Evolutionary conservation across 2,888 invertebrate genomes (phyloP), one percentile per base, ranked within the genome.

Genomic region (Acrobasis consociella): DNA sequence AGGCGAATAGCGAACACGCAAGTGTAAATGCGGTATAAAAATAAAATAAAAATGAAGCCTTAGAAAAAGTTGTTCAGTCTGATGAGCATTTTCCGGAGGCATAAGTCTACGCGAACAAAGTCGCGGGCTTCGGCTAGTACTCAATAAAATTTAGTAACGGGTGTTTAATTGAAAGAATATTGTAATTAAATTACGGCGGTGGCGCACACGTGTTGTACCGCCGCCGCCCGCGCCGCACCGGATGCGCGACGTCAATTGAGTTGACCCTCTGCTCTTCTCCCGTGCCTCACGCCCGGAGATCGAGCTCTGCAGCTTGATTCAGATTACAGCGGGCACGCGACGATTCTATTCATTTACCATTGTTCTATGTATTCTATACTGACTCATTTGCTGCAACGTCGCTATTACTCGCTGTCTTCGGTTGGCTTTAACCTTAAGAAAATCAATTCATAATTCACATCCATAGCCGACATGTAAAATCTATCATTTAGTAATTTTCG

Each of bases 161-260:
- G 53, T 53, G 13, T 5, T 51, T 51, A 51, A 42, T 51, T 42
- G 17, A 22, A n/a, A 42, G 51, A 52, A n/a, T 59, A 42, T 49
- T 59, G 37, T 50, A 58, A 60, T 52, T 60, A 16, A 58, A 60
- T 52, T 60, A 16, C 39, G 15, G 50, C 16, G 15, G 38, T 16
- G 37, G n/a, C 2, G 38, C 67, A 72, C 86, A 84, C 87, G 88
- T 86, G 86, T 71, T 73, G 73, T 75, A 73, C 72, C 73, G 75
- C 68, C 77, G 78, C 72, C 80, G 76, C 78, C 75, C 64, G 76
- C 80, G 78, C 72, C 68, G 72, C 74, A 77, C 85, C 89, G 90
- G 89, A 89, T 86, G 89, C 86, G 77, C 86, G 83, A 78, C 86
- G 82, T 86, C 89, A 90, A 90, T 91, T 91, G 90, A 87, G 85